Percentiles rank a stretch among this genome's conserved stretches.
Evolutionary conservation across 2,888 invertebrate species (phyloP).

Genomic region (Trichogramma dendrolimi): DNA sequence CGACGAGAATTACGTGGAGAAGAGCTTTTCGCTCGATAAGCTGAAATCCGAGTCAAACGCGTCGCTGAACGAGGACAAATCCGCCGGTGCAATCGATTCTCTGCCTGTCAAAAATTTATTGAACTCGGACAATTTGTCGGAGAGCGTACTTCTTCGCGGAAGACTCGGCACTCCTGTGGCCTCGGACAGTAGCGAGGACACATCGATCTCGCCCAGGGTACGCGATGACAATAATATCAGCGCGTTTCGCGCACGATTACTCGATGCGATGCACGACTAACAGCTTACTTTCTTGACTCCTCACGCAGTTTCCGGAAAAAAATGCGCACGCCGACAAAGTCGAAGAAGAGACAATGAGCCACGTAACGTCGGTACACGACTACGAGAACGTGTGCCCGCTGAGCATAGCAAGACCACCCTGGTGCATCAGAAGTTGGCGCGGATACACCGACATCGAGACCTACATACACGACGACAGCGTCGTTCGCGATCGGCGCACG

Average conservation of each 20-base stretch:
- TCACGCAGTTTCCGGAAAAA: constrained; percentile 18
- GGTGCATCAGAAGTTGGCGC: constrained; percentile 64
- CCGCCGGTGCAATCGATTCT: constrained; percentile 16
- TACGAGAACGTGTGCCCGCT: constrained; percentile 66
- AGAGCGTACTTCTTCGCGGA: constrained; percentile 32
- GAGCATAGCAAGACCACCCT: constrained; percentile 62
- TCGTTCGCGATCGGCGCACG: constrained; percentile 57
- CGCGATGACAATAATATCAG: not conserved
- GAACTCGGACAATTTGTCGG: constrained; percentile 21
- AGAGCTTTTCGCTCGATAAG: constrained; percentile 27
- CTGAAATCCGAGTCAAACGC: constrained; percentile 19
- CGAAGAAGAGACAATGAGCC: constrained; percentile 49
- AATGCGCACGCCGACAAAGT: constrained; percentile 16
- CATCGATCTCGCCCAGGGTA: constrained; percentile 16
- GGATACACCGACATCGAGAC: constrained; percentile 65
- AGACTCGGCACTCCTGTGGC: constrained; percentile 34
- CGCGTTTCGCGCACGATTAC: no score
- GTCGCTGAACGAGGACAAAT: constrained; percentile 19
- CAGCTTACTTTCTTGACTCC: no score
- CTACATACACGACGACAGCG: constrained; percentile 62
- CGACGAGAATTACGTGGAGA: constrained; percentile 33
- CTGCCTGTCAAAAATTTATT: constrained; percentile 21
- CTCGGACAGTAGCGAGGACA: constrained; percentile 20
- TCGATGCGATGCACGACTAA: no score
- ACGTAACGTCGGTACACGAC: constrained; percentile 62